Percentiles rank a stretch among this genome's conserved stretches.
Conservation (phyloP, 2,113 vertebrate genomes). For the Psittacus erithacus region DNA sequence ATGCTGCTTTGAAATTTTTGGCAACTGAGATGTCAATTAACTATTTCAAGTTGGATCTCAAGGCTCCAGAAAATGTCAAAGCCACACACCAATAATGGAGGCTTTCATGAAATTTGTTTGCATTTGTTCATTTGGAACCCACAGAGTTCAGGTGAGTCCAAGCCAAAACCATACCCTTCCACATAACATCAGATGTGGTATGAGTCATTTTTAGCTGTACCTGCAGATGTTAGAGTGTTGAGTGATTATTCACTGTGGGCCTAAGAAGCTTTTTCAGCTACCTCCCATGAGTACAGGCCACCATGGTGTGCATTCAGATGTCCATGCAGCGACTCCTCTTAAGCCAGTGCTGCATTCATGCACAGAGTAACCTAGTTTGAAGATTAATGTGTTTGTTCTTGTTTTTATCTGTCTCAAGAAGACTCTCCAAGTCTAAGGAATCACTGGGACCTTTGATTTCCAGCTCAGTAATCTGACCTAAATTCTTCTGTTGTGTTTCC, state of each 20-base stretch:
- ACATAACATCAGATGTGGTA: background rate
- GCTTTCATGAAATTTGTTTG: constrained; percentile 32
- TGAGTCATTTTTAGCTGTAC: background rate
- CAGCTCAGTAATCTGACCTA: constrained; percentile 10
- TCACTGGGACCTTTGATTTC: background rate
- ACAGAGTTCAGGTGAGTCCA: constrained; percentile 32
- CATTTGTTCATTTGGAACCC: background rate
- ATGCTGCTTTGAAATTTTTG: constrained; percentile 19
- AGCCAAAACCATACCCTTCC: constrained; percentile 29
- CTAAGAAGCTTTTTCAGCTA: background rate
- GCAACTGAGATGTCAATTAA: background rate
- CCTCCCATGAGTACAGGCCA: background rate
- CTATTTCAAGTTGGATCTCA: background rate
- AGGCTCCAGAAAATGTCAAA: constrained; percentile 9
- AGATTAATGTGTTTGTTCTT: background rate
- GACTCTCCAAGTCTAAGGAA: background rate
- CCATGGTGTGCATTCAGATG: background rate
- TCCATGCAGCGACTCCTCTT: background rate
- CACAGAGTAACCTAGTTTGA: background rate
- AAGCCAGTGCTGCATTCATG: background rate
- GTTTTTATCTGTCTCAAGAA: background rate
- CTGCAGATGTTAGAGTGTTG: background rate
- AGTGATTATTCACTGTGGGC: background rate
- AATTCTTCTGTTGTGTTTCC: constrained; percentile 26
- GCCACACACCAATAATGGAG: background rate